These are phyloP conservation scores for Heliothis virescens DNA, from an alignment of 1,140 invertebrate species.

Conservation along the genomic window DNA sequence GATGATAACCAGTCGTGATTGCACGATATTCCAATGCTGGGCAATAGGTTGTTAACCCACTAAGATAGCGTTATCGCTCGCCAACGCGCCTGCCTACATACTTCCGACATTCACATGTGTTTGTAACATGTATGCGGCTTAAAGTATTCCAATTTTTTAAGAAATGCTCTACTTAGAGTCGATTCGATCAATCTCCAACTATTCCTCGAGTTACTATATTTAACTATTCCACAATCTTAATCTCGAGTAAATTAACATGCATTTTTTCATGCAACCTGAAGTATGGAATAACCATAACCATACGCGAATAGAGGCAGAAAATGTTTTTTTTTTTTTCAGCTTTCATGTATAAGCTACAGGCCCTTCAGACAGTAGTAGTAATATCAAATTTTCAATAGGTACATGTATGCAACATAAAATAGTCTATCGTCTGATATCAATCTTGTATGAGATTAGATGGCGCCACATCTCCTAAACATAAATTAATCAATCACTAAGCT, in stretches of 20 bases:
- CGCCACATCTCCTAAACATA: background rate
- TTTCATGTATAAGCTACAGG: too few relatives aligned
- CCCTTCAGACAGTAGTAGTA: too few relatives aligned
- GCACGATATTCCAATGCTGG: conserved; percentile 69
- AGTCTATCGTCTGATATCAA: background rate
- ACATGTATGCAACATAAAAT: too few relatives aligned
- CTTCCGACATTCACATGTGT: conserved; percentile 67
- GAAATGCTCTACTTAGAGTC: background rate
- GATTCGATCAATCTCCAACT: too few relatives aligned
- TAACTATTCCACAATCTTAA: too few relatives aligned
- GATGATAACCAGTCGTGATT: conserved; percentile 72
- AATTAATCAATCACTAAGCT: conserved; percentile 19
- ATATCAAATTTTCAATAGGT: too few relatives aligned
- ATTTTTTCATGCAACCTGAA: too few relatives aligned
- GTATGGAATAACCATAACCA: too few relatives aligned
- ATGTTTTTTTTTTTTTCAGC: too few relatives aligned
- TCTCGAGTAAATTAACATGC: too few relatives aligned
- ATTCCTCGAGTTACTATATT: too few relatives aligned
- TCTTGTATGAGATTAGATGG: background rate
- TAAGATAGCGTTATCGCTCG: conserved; percentile 77
- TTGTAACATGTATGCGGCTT: conserved; percentile 32
- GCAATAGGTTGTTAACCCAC: conserved; percentile 82
- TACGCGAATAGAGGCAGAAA: too few relatives aligned
- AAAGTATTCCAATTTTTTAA: conserved; percentile 6
- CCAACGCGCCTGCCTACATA: conserved; percentile 76